phyloP scores from a whole-genome alignment of 2,888 invertebrate species.

The Xanthia togata region DNA sequence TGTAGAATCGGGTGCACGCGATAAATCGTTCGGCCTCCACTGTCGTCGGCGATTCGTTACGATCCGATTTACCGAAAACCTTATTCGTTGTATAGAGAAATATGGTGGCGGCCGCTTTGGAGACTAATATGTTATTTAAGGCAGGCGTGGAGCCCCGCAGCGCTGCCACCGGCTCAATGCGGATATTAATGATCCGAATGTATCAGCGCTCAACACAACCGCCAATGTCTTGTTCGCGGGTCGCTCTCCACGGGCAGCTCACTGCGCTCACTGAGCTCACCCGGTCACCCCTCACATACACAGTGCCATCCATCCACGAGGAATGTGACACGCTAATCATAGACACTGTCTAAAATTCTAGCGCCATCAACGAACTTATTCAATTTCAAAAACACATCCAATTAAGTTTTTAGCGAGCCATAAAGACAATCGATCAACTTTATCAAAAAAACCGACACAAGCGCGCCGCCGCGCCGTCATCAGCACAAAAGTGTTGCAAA shows the following conservation, averaged over 20 bases:
- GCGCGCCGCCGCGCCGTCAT: conserved; percentile 38
- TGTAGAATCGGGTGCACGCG: conserved; percentile 83
- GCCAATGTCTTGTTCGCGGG: conserved; percentile 82
- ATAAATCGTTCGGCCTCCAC: conserved; percentile 83
- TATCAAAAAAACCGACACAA: conserved; percentile 31
- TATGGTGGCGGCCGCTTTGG: conserved; percentile 86
- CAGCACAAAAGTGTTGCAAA: conserved; percentile 42
- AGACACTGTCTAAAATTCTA: conserved; percentile 14
- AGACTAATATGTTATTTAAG: conserved; percentile 87
- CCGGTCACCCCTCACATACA: not conserved
- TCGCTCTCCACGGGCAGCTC: conserved; percentile 5
- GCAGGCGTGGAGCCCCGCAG: conserved; percentile 83
- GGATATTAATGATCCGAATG: conserved; percentile 86
- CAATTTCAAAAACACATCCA: conserved; percentile 40
- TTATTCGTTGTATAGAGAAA: conserved; percentile 78
- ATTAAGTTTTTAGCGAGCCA: conserved; percentile 54
- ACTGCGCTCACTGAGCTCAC: not conserved
- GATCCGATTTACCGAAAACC: conserved; percentile 85
- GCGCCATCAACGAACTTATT: conserved; percentile 43
- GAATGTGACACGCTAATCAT: conserved; percentile 37
- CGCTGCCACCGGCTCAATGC: conserved; percentile 85
- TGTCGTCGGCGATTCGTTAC: conserved; percentile 88
- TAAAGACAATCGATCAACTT: conserved; percentile 41
- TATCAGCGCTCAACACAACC: conserved; percentile 75
- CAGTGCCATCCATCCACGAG: not conserved